phyloP scores from a whole-genome alignment of 2,113 vertebrate genomes.

The Tachuris rubrigastra region DNA sequence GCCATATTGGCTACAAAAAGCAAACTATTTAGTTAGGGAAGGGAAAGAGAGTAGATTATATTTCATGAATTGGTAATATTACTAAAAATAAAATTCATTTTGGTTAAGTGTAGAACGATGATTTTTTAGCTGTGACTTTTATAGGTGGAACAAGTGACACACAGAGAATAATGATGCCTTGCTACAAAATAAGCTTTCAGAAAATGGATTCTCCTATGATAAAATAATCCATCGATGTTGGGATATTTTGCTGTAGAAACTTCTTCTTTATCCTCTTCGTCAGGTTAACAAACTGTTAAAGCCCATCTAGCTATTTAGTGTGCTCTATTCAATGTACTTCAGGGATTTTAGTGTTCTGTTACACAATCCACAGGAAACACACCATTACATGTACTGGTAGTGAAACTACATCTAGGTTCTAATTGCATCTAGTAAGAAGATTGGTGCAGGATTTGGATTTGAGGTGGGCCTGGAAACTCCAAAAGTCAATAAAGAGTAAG shows the following conservation, averaged over 20 bases:
- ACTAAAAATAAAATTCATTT: not conserved
- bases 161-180: not conserved
- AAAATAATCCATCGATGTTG: not conserved
- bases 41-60: not conserved
- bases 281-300: not conserved
- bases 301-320: not conserved
- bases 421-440: not conserved
- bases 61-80: not conserved
- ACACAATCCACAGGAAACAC: not conserved
- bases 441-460: not conserved
- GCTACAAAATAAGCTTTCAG: not conserved
- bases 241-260: not conserved
- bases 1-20: not conserved
- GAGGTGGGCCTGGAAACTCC: not conserved
- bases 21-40: not conserved
- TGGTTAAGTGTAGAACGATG: not conserved
- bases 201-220: not conserved
- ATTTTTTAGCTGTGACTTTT: not conserved
- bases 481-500: not conserved
- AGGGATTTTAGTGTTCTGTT: not conserved
- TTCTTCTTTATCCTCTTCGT: not conserved
- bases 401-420: not conserved
- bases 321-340: not conserved
- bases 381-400: accelerated
- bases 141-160: not conserved